Evolutionary conservation across 1,140 invertebrate species (phyloP), one percentile per base, ranked within the genome.

Genomic region (Sycophila sp.): DNA sequence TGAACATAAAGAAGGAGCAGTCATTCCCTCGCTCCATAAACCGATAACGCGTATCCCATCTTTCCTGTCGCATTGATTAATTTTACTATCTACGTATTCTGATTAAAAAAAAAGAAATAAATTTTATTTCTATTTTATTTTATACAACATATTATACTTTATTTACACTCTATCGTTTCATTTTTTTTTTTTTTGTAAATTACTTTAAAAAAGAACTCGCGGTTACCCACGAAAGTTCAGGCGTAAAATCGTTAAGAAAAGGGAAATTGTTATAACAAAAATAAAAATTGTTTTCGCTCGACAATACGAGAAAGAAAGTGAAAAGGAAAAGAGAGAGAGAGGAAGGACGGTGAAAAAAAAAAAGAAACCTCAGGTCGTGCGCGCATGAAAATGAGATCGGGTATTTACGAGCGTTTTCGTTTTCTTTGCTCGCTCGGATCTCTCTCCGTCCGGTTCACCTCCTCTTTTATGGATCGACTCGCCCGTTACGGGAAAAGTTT

Each of bases 331-430:
- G 26, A 49, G 19, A 51, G 15, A 51, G 28, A 11, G 42, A 19
- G 42, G 47, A 13, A 47, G 26, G 47, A 6, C 10, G 24, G n/a
- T 28, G 17, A 22, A 47, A 22, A 19, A 4, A 47, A 4, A n/a
- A 17, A 38, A 34, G 28, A n/a, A 55, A 24, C 32, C 17, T 8
- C 17, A 60, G 24, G n/a, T n/a, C 7, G 15, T 7, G 7, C 34
- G 32, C 34, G 13, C 19, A 40, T 56, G 38, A 66, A 67, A 67
- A 56, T 34, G 53, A 58, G 22, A 67, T 4, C 5, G 11, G 2
- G 10, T 58, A 58, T 67, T 67, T 67, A 67, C 30, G 13, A 67
- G 15, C 28, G 17, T 67, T 67, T 58, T 67, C 34, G 15, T 40
- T 42, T 34, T 30, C 24, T 45, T 45, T 6, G 49, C 38, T 5